A percentile compares a stretch with the other conserved stretches of the same genome.
Evolutionary conservation across 1,140 invertebrate species (phyloP).

Genomic region (Himalopsyche phryganea): DNA sequence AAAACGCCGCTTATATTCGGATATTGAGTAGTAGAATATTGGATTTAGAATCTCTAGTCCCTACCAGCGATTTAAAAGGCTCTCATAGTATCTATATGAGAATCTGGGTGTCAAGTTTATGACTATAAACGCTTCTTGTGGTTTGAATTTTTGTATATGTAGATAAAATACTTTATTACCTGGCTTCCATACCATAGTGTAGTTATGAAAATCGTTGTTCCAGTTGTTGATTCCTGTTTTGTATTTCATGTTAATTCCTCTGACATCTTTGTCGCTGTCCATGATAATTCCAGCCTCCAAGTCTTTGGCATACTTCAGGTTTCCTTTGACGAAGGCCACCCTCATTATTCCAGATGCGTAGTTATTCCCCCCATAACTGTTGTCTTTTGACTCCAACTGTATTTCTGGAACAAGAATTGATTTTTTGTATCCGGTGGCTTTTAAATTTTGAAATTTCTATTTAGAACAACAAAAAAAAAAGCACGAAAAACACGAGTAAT

Average conservation of each 20-base stretch:
- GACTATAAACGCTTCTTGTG: no score
- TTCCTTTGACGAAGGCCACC: conserved; percentile 49
- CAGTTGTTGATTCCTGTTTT: conserved; percentile 49
- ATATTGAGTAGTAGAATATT: no score
- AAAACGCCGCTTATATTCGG: no score
- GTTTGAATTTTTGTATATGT: conserved; percentile 2
- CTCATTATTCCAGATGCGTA: conserved; percentile 55
- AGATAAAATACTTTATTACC: conserved; percentile 37
- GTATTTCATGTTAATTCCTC: conserved; percentile 40
- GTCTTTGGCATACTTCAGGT: conserved; percentile 44
- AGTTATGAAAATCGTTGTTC: conserved; percentile 63
- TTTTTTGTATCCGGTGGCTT: no score
- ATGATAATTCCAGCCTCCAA: conserved; percentile 45
- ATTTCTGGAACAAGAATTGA: conserved; percentile 51
- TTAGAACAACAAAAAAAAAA: no score
- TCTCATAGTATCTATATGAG: no score
- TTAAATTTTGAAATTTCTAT: no score
- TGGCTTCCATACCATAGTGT: conserved; percentile 61
- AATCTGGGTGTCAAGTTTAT: no score
- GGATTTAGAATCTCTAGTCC: no score
- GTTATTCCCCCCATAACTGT: conserved; percentile 48
- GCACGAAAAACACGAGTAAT: no score
- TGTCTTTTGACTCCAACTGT: conserved; percentile 53
- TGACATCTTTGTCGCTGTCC: conserved; percentile 42
- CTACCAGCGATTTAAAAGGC: no score